These are phyloP conservation scores for Camelus dromedarius DNA, from an alignment of 2,113 vertebrate genomes.

Conservation along the genomic window DNA sequence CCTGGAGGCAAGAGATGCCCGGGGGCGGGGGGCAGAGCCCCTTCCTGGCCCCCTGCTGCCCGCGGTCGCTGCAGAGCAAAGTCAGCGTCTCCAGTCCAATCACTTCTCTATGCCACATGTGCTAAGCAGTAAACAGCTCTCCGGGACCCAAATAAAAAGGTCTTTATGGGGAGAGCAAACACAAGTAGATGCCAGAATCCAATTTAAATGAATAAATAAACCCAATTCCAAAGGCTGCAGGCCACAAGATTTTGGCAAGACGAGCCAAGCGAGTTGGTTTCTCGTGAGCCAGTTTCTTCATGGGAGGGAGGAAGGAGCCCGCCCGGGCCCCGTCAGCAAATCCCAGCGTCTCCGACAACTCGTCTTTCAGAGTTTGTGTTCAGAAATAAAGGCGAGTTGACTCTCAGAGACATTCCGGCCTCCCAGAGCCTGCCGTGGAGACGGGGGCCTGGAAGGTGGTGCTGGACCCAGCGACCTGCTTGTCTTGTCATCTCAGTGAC, in stretches of 20 bases:
- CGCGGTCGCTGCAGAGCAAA: conserved; percentile 57
- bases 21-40: background rate
- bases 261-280: conserved; percentile 54
- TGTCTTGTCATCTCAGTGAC: too few species aligned
- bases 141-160: conserved; percentile 82
- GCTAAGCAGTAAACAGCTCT: conserved; percentile 83
- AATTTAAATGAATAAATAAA: conserved; percentile 72
- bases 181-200: conserved; percentile 80
- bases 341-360: background rate
- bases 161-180: conserved; percentile 82
- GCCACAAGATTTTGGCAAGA: conserved; percentile 64
- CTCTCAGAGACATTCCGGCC: accelerated
- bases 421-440: accelerated
- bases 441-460: background rate
- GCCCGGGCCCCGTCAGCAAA: background rate
- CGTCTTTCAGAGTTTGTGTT: background rate
- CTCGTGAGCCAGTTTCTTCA: conserved; percentile 52
- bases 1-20: background rate
- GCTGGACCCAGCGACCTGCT: background rate
- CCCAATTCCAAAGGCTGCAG: conserved; percentile 66
- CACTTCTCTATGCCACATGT: conserved; percentile 78
- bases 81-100: conserved; percentile 36
- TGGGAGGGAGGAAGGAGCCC: background rate
- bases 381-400: background rate
- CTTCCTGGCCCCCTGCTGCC: conserved; percentile 62